Conservation (phyloP, 1,140 invertebrate genomes). For the Neodiprion lecontei region DNA sequence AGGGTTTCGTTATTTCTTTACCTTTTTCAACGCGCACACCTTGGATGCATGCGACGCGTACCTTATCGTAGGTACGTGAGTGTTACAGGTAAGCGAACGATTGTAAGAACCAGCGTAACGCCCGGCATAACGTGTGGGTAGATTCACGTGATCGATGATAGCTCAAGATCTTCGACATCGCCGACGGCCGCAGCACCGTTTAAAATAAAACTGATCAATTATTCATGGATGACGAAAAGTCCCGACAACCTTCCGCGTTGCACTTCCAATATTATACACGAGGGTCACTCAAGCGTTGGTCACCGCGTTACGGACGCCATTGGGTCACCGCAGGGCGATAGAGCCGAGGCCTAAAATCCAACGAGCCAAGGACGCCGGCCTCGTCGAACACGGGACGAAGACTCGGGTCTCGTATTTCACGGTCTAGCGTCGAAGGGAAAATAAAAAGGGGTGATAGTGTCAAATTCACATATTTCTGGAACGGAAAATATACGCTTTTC, state of each 20-base stretch:
- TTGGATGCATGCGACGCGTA: background rate
- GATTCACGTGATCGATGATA: background rate
- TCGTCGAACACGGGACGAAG: too few relatives aligned
- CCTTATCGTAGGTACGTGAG: background rate
- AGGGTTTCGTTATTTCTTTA: background rate
- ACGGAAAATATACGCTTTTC: background rate
- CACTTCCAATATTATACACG: too few relatives aligned
- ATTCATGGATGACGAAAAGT: background rate
- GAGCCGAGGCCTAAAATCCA: too few relatives aligned
- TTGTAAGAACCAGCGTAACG: background rate
- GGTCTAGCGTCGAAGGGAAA: too few relatives aligned
- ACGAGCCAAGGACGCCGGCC: too few relatives aligned
- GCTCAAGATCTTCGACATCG: background rate
- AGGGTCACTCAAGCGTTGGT: too few relatives aligned
- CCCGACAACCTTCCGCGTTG: too few relatives aligned
- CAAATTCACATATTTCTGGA: too few relatives aligned
- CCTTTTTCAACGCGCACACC: background rate
- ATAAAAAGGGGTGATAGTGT: too few relatives aligned
- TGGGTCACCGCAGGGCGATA: too few relatives aligned
- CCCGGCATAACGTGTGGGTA: background rate
- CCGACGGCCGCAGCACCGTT: background rate
- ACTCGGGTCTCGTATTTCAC: too few relatives aligned
- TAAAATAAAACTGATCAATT: background rate
- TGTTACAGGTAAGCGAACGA: background rate
- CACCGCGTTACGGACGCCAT: too few relatives aligned